Base-by-base conservation (phyloP, 2,888 invertebrate genomes). In the Hanleya hanleyi region DNA sequence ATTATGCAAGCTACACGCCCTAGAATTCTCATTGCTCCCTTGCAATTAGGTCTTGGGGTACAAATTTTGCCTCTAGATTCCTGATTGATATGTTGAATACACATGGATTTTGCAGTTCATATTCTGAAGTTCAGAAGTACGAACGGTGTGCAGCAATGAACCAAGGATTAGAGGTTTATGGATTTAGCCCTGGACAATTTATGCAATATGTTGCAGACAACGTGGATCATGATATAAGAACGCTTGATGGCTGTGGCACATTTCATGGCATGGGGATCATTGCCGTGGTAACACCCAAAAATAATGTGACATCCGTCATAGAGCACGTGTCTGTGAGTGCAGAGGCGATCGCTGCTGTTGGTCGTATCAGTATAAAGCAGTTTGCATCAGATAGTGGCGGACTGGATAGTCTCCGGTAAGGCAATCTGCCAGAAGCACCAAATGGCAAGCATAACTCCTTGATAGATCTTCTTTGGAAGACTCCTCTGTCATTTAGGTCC, bases 221-320 rank as follows among this genome's bases (percentile, higher is more conserved):
- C 76, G 79, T 84, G 37, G 80, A 85, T 67, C 83, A 83, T 75
- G 81, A 82, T 67, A 73, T 74, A 32, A 51, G 71, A 49, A 82
- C 81, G 29, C 32, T 83, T 18, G 81, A 84, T 75, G 81, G 82
- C 1, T 62, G 74, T 33, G 72, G 71, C 35, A 81, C 84, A 26
- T 82, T 82, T 62, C 83, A 79, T 73, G 82, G 80, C 1, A 81
- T 82, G 77, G 80, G n/a, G 5, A 80, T 83, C 22, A 82, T 84
- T 29, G 81, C 79, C 15, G 57, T 69, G 9, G 66, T 77, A 9
- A 80, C 81, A 38, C 83, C 82, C n/a, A n/a, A n/a, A n/a, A n/a
- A n/a, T n/a, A n/a, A n/a, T n/a, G n/a, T n/a, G n/a, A n/a, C n/a
- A n/a, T n/a, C n/a, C n/a, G n/a, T n/a, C n/a, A n/a, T n/a, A n/a